Evolutionary conservation across 2,797 vertebrate species (phyloP), one percentile per base, ranked within the genome.

Genomic region (Paratrypauchen microcephalus): DNA sequence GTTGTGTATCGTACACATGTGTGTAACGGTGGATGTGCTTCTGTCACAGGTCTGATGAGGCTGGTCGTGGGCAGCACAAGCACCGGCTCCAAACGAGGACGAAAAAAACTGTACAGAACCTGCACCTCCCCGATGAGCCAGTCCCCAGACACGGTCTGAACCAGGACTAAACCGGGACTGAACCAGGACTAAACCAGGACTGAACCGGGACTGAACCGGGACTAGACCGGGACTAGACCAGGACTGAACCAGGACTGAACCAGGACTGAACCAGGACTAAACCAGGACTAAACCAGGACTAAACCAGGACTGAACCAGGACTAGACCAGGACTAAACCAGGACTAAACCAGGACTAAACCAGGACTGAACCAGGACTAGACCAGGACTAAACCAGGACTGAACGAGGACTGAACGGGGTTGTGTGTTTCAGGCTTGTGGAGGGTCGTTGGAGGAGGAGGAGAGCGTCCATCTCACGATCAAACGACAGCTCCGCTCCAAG

Each of bases 391-490:
- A 26, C 1, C 24, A 26, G 16, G 45, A 48, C 47, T 48, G 13
- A 48, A 18, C 0, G 16, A 5, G 16, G 5, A 16, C 47, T 18
- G 15, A 19, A 4, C 47, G 0, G 4, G 47, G 18, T 48, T 2
- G 5, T 62, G 4, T 41, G 0, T 48, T 18, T 13, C 77, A 94
- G 93, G 26, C 39, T 5, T 24, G 75, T 0, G 36, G 32, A 19
- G 80, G 83, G 11, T 90, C 90, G n/a, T 80, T 81, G 41, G 93
- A 91, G 50, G 86, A 91, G 30, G 96, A 95, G 68, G 96, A 97
- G 87, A 97, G 94, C 0, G 93, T 96, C 84, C 96, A 97, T 78
- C 79, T 92, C 50, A 97, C 95, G 78, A 95, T 98, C 61, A 97
- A 93, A 81, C 91, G 95, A 61, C 91, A 88, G 68, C 92, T 98